These are phyloP conservation scores for Megaptera novaeangliae DNA, from an alignment of 2,113 vertebrate genomes.

Conservation along the genomic window DNA sequence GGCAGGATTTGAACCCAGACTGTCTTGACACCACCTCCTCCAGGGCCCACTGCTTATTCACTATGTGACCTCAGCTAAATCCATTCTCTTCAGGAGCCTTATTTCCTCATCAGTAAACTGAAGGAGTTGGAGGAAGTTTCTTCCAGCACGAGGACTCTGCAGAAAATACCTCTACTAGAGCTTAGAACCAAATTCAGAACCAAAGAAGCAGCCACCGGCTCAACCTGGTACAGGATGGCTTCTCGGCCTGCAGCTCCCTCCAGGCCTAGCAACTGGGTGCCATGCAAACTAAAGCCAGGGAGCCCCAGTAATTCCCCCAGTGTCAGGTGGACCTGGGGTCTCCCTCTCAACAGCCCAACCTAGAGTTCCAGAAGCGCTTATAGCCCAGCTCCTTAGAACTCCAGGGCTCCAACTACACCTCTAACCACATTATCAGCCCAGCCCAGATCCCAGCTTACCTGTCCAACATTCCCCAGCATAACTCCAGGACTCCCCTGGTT, in stretches of 20 bases:
- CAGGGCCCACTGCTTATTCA: neutral
- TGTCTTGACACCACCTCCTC: neutral
- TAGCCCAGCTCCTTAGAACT: neutral
- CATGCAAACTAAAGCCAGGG: neutral
- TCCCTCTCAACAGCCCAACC: neutral
- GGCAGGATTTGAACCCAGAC: neutral
- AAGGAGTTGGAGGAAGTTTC: neutral
- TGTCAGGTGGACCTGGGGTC: neutral
- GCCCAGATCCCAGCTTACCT: neutral
- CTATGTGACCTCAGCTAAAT: neutral
- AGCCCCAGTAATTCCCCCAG: neutral
- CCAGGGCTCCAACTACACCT: neutral
- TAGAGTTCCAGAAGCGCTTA: neutral
- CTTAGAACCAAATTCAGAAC: neutral
- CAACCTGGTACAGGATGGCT: neutral
- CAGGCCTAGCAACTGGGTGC: neutral
- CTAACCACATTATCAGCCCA: neutral
- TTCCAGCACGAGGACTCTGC: neutral
- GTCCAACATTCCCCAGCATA: neutral
- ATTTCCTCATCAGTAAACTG: neutral
- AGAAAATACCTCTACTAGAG: neutral
- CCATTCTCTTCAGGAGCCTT: neutral
- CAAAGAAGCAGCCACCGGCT: neutral
- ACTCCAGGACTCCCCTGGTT: neutral
- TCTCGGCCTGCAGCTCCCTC: neutral